Base-by-base conservation (phyloP, 2,888 invertebrate species). In the Isoperla grammatica region DNA sequence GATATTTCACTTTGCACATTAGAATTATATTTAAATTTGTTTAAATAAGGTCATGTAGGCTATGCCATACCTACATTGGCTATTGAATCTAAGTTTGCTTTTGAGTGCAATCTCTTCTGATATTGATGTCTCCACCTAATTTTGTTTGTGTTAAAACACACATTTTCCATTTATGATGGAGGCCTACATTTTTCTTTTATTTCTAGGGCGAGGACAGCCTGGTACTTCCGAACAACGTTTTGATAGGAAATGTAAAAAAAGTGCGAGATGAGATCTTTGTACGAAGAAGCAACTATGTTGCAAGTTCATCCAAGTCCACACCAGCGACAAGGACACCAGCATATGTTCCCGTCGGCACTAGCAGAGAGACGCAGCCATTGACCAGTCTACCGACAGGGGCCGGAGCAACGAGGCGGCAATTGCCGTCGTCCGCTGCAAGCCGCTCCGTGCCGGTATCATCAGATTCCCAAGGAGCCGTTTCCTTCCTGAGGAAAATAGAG, bases 401-500 rank as follows among this genome's bases (percentile, higher is more conserved):
- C 2, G 17, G 48, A n/a, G 23, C 20, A 1, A 45, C 19, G 8
- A 4, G 5, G 8, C 29, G 29, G 8, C 29, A 29, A 8, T 8
- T 29, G 8, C 29, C 29, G 8, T 29, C 29, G 8, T 29, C 29
- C 8, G 8, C 29, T 8, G 29, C 29, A 4, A 29, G 29, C 8
- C n/a, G 46, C 17, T 20, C 46, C 46, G 17, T 50, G 11, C 53
- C 39, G 17, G 37, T 12, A 39, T 17, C 15, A 8, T 17, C 15
- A 8, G 39, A 53, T 19, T 17, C 20, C 17, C 19, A 46, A 29
- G 29, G 29, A 29, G 8, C 29, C 8, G 29, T 29, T 15, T 23
- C 59, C 23, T 78, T 81, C 65, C 69, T 81, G 1, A 68, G 72
- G 66, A 73, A 72, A 39, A 69, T 79, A 40, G 72, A 73, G 53